Evolutionary conservation across 2,888 invertebrate species (phyloP).

Genomic region (Chalcosyrphus nemorum): DNA sequence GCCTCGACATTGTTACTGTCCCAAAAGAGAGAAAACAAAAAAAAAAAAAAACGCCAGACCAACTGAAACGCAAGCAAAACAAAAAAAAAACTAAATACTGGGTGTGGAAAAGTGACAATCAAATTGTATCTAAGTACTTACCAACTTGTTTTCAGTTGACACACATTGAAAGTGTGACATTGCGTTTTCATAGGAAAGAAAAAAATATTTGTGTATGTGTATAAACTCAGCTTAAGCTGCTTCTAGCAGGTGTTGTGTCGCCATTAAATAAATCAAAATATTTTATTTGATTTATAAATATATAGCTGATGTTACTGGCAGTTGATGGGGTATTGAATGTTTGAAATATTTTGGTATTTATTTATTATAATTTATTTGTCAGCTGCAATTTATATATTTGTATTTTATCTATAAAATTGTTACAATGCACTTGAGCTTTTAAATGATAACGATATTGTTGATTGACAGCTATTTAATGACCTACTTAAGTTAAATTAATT

Average conservation of each 20-base stretch:
- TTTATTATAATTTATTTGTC: background rate
- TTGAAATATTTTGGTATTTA: constrained; percentile 9
- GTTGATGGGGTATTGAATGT: constrained; percentile 42
- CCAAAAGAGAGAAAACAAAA: constrained; percentile 18
- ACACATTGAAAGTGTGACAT: constrained; percentile 63
- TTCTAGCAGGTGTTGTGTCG: constrained; percentile 43
- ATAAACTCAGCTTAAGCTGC: constrained; percentile 7
- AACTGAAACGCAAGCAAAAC: background rate
- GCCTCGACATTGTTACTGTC: constrained; percentile 57
- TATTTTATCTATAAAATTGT: background rate
- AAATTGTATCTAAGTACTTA: constrained; percentile 61
- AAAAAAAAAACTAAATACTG: constrained; percentile 25
- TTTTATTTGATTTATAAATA: constrained; percentile 41
- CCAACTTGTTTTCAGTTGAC: constrained; percentile 66
- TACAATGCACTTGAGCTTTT: background rate
- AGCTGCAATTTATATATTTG: background rate
- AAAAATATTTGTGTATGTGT: too few relatives aligned
- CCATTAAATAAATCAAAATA: constrained; percentile 30
- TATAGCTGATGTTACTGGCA: constrained; percentile 48
- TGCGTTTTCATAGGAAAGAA: constrained; percentile 11
- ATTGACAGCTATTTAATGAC: background rate
- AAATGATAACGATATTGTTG: background rate
- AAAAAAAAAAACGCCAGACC: constrained; percentile 1
- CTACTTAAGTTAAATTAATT: too few relatives aligned
- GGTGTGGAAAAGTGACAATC: constrained; percentile 68